Percentiles rank a stretch among this genome's conserved stretches.
These are phyloP conservation scores for Regulus satrapa DNA, from an alignment of 2,113 vertebrate genomes.

Conservation along the genomic window DNA sequence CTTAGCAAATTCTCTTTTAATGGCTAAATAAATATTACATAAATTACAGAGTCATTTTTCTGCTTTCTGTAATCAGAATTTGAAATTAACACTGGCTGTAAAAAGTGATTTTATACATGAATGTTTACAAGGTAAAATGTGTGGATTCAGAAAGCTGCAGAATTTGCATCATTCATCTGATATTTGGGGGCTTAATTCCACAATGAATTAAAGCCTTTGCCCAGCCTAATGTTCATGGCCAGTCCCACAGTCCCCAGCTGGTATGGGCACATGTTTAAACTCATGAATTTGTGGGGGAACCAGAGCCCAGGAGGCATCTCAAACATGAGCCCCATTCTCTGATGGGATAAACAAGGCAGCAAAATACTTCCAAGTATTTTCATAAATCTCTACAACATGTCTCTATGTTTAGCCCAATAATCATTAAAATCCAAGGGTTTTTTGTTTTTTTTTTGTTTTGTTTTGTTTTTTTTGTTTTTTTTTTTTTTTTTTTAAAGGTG, in stretches of 20 bases:
- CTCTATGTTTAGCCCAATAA: neutral
- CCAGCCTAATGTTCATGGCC: neutral
- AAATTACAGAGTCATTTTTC: constrained; percentile 2
- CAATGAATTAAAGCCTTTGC: neutral
- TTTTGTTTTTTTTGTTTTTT: too few relatives aligned
- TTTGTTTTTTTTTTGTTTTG: too few relatives aligned
- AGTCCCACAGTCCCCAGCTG: neutral
- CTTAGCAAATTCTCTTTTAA: neutral
- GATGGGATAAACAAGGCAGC: neutral
- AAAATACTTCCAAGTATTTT: neutral
- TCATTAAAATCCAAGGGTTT: neutral
- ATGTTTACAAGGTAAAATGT: neutral
- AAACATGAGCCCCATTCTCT: neutral
- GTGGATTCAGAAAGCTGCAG: neutral
- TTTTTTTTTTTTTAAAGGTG: too few relatives aligned
- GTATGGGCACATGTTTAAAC: neutral
- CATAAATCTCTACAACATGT: neutral
- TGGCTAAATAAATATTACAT: constrained; percentile 43
- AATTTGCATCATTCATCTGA: neutral
- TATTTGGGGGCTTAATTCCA: neutral
- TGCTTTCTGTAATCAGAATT: constrained; percentile 27
- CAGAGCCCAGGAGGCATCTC: neutral
- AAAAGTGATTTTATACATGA: neutral
- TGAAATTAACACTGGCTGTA: constrained; percentile 9
- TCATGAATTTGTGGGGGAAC: neutral